A percentile compares a stretch with the other conserved stretches of the same genome.
These are phyloP conservation scores for Cossypha caffra DNA, from an alignment of 2,797 vertebrate genomes.

Conservation along the genomic window DNA sequence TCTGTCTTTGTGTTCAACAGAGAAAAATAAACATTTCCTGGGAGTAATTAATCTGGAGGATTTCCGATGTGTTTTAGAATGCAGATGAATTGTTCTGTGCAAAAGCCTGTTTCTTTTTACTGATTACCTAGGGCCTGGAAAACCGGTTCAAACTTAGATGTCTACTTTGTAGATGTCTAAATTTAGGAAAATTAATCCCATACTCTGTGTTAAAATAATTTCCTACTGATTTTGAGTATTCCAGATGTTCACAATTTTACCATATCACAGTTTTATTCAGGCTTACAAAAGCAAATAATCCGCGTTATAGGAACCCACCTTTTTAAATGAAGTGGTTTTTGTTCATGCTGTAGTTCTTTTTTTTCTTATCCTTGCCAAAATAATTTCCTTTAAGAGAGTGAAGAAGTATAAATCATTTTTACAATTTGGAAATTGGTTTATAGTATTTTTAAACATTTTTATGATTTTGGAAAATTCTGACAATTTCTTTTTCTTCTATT, in stretches of 20 bases:
- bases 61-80: background rate
- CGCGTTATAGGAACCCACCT: background rate
- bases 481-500: background rate
- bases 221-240: conserved; percentile 21
- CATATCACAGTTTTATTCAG: background rate
- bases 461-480: background rate
- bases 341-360: background rate
- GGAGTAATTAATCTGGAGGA: background rate
- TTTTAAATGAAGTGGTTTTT: background rate
- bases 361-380: background rate
- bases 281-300: conserved; percentile 37
- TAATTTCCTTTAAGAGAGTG: background rate
- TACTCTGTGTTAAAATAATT: conserved; percentile 18
- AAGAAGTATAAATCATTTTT: background rate
- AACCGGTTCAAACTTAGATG: background rate
- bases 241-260: conserved; percentile 41
- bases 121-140: conserved; percentile 24
- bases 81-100: background rate
- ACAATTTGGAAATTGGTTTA: background rate
- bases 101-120: conserved; percentile 27
- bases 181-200: conserved; percentile 32
- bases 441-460: background rate
- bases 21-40: conserved; percentile 28
- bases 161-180: conserved; percentile 15
- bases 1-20: background rate